A percentile compares a stretch with the other conserved stretches of the same genome.
Conservation (phyloP, 2,113 vertebrate species). For the Camelus bactrianus region DNA sequence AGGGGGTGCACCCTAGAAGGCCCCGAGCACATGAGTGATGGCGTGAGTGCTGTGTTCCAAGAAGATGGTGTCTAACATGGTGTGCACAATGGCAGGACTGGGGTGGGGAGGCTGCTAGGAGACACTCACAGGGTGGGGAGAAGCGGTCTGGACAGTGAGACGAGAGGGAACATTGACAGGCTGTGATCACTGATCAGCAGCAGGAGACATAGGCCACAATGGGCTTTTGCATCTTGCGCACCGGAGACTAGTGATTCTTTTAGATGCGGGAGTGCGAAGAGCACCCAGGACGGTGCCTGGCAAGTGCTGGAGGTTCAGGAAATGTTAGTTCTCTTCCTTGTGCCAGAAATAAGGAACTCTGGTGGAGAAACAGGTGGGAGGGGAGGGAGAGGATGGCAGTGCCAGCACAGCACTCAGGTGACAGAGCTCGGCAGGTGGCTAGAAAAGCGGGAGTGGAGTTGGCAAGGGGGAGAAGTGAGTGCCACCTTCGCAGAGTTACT, state of each 20-base stretch:
- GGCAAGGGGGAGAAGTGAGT: background rate
- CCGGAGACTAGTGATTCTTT: background rate
- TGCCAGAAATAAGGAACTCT: constrained; percentile 32
- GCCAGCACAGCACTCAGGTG: background rate
- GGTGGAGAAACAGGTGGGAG: background rate
- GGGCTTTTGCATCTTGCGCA: background rate
- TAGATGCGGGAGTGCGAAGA: background rate
- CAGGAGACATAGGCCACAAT: background rate
- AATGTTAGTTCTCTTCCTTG: constrained; percentile 48
- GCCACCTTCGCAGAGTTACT: background rate
- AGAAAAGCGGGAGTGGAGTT: constrained; percentile 36
- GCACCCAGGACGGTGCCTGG: background rate
- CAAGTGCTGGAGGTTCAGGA: background rate
- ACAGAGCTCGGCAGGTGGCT: background rate
- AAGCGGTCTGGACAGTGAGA: background rate
- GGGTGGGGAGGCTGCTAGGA: background rate
- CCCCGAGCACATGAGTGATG: background rate
- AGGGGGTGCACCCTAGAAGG: background rate
- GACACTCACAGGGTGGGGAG: background rate
- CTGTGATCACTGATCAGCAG: background rate
- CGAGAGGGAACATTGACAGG: background rate
- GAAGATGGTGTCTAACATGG: background rate
- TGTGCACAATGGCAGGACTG: background rate
- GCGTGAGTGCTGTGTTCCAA: background rate
- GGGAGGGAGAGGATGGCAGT: background rate